Evolutionary conservation across 2,888 invertebrate species (phyloP).

Genomic region (Octodonta nipae): DNA sequence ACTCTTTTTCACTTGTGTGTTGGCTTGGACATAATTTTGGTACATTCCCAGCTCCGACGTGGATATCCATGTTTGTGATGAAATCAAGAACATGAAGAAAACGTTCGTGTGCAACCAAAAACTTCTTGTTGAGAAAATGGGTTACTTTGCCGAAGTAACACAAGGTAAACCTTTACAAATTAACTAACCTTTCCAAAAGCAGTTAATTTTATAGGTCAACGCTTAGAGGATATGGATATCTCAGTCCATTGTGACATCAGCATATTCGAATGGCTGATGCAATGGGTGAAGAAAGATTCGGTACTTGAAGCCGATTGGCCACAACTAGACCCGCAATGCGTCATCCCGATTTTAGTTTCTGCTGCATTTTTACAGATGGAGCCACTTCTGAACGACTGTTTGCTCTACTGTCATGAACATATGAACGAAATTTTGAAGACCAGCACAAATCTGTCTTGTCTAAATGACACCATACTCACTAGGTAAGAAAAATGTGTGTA

Average conservation of each 20-base stretch:
- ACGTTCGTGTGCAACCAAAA: constrained; percentile 83
- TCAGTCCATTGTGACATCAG: constrained; percentile 92
- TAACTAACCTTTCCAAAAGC: background rate
- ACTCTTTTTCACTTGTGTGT: too few species aligned
- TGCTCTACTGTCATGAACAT: constrained; percentile 73
- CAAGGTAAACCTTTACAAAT: constrained; percentile 43
- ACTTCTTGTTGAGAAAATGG: constrained; percentile 80
- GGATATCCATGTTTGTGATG: constrained; percentile 90
- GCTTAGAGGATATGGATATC: constrained; percentile 52
- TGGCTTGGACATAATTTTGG: constrained; percentile 1
- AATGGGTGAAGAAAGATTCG: constrained; percentile 77
- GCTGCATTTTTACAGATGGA: constrained; percentile 94
- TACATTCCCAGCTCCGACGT: constrained; percentile 49
- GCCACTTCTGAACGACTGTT: constrained; percentile 70
- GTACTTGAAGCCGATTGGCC: constrained; percentile 55
- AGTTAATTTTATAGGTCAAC: constrained; percentile 24
- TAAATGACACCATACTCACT: constrained; percentile 64
- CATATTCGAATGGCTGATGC: constrained; percentile 93
- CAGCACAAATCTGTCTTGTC: constrained; percentile 73
- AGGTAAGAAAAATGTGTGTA: constrained; percentile 34
- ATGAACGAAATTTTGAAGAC: constrained; percentile 77
- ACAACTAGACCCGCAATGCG: constrained; percentile 64
- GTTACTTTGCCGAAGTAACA: constrained; percentile 84
- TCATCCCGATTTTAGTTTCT: constrained; percentile 83
- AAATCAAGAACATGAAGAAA: constrained; percentile 75